Conservation (phyloP, 2,113 vertebrate genomes). For the Aegithalos caudatus region DNA sequence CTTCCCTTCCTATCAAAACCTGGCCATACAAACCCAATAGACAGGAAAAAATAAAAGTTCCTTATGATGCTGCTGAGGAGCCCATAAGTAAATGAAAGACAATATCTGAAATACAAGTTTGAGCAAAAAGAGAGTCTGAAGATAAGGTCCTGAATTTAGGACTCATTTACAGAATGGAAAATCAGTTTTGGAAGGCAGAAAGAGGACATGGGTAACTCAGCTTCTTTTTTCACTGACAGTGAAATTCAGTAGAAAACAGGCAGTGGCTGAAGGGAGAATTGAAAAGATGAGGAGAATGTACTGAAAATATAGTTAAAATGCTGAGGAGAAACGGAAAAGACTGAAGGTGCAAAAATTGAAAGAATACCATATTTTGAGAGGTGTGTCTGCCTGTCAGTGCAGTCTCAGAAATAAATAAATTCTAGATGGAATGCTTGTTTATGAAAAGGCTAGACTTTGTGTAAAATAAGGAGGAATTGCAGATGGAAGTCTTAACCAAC, state of each 20-base stretch:
- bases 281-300: background rate
- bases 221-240: background rate
- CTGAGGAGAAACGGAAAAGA: background rate
- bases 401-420: background rate
- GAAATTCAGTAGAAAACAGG: background rate
- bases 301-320: background rate
- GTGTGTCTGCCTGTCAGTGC: background rate
- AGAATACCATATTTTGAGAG: background rate
- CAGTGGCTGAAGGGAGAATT: background rate
- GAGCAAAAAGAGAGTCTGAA: background rate
- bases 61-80: background rate
- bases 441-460: background rate
- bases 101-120: background rate
- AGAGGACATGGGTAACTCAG: background rate
- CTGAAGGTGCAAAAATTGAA: background rate
- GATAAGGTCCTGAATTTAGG: background rate
- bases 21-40: too few species aligned
- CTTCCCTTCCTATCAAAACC: background rate
- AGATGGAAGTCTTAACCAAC: background rate
- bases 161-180: background rate
- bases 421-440: background rate
- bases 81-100: background rate
- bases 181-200: background rate
- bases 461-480: background rate
- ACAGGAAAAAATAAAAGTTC: background rate